Percentiles rank a stretch among this genome's conserved stretches.
These are phyloP conservation scores for Atherinosoma microstoma DNA, from an alignment of 2,797 vertebrate species.

Conservation along the genomic window DNA sequence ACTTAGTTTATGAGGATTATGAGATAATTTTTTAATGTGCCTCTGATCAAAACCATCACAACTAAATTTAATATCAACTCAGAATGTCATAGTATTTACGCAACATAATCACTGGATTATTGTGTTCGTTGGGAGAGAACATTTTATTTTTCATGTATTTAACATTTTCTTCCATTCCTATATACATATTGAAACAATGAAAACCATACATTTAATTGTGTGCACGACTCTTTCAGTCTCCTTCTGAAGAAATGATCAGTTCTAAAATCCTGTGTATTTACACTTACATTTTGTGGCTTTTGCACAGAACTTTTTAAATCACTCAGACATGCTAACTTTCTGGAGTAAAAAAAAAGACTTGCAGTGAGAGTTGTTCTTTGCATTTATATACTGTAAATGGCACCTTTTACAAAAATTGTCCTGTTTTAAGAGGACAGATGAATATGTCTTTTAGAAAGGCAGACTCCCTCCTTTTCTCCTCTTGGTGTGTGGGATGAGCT, in stretches of 20 bases:
- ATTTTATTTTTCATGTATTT: constrained; percentile 27
- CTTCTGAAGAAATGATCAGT: constrained; percentile 29
- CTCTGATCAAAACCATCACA: constrained; percentile 17
- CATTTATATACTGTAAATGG: constrained; percentile 72
- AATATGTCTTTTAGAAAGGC: constrained; percentile 86
- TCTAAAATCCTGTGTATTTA: constrained; percentile 36
- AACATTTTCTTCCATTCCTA: constrained; percentile 11
- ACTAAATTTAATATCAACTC: constrained; percentile 6
- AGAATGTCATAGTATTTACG: constrained; percentile 31
- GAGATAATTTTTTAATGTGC: constrained; percentile 23
- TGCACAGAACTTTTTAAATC: constrained; percentile 50
- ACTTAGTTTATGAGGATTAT: constrained; percentile 9
- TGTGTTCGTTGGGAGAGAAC: constrained; percentile 21
- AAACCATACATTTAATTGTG: constrained; percentile 2
- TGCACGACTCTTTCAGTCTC: constrained; percentile 13
- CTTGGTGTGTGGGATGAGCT: constrained; percentile 69
- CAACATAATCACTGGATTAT: constrained; percentile 16
- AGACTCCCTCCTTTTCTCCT: constrained; percentile 74
- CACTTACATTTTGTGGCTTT: constrained; percentile 29
- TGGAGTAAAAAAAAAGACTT: constrained; percentile 34
- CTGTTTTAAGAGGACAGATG: constrained; percentile 81
- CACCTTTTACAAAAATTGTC: constrained; percentile 76
- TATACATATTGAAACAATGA: constrained; percentile 17
- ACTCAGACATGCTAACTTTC: constrained; percentile 42
- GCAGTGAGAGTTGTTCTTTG: constrained; percentile 53